A percentile compares a stretch with the other conserved stretches of the same genome.
These are phyloP conservation scores for Octodonta nipae DNA, from an alignment of 2,888 invertebrate genomes.

Conservation along the genomic window DNA sequence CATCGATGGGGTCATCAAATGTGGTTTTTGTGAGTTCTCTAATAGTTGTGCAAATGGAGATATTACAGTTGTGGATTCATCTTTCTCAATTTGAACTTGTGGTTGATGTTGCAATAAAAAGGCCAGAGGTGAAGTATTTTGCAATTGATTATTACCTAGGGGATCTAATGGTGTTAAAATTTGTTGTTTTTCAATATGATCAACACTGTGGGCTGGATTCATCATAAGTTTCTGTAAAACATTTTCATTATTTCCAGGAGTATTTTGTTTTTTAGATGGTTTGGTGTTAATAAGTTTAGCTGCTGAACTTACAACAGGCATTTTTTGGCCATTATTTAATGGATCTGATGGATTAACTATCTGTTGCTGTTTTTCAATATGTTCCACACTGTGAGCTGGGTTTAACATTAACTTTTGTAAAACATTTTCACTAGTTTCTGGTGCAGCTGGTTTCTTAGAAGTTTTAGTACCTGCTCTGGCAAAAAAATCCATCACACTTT, in stretches of 20 bases:
- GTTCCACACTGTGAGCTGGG: constrained; percentile 72
- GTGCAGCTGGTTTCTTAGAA: constrained; percentile 41
- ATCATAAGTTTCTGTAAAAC: constrained; percentile 69
- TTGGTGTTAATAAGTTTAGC: too few relatives aligned
- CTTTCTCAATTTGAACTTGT: constrained; percentile 12
- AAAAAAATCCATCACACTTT: constrained; percentile 80
- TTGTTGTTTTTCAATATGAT: too few relatives aligned
- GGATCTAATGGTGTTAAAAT: too few relatives aligned
- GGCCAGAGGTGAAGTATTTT: constrained; percentile 20
- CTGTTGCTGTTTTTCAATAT: constrained; percentile 76
- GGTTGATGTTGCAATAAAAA: constrained; percentile 23
- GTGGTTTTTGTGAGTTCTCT: constrained; percentile 47
- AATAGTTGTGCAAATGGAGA: constrained; percentile 46
- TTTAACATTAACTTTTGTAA: constrained; percentile 72
- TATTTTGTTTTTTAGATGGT: background rate
- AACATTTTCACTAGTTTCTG: constrained; percentile 38
- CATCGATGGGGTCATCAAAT: constrained; percentile 77
- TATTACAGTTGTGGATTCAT: constrained; percentile 11
- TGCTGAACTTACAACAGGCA: too few relatives aligned
- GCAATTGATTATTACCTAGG: too few relatives aligned
- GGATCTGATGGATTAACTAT: constrained; percentile 57
- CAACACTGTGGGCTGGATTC: constrained; percentile 39
- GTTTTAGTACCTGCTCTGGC: constrained; percentile 56
- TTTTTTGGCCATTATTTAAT: too few relatives aligned
- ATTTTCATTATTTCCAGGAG: constrained; percentile 33